A percentile compares a stretch with the other conserved stretches of the same genome.
phyloP scores from a whole-genome alignment of 2,113 vertebrate species.

The Paralichthys olivaceus region DNA sequence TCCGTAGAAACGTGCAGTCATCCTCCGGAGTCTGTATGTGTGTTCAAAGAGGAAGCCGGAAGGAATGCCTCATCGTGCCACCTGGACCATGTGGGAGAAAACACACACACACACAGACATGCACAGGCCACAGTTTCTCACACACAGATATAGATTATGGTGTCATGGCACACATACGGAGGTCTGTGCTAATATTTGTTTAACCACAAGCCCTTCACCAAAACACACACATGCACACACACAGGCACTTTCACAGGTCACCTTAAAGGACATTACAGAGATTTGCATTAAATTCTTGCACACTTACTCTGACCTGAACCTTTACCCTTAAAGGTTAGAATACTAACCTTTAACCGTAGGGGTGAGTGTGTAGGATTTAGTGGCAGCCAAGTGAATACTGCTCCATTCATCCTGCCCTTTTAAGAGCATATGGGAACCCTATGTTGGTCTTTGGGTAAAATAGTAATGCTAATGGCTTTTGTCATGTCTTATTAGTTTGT shows the following conservation, averaged over 20 bases:
- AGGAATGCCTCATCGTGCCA: constrained; percentile 59
- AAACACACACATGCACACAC: constrained; percentile 19
- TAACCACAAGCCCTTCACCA: constrained; percentile 9
- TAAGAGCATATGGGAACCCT: no score
- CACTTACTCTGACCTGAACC: not conserved
- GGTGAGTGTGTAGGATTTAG: no score
- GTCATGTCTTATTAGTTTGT: no score
- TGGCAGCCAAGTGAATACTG: no score
- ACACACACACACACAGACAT: not conserved
- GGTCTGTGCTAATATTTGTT: not conserved
- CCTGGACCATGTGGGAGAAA: constrained; percentile 61
- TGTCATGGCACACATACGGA: constrained; percentile 45
- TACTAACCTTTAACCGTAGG: no score
- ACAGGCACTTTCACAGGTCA: not conserved
- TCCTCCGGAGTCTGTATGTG: constrained; percentile 46
- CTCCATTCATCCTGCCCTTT: no score
- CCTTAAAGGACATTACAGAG: not conserved
- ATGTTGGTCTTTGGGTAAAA: no score
- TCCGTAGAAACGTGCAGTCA: constrained; percentile 76
- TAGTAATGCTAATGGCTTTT: no score
- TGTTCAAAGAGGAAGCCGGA: constrained; percentile 47
- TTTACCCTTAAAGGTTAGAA: not conserved
- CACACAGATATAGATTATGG: constrained; percentile 30
- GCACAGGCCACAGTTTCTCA: constrained; percentile 25
- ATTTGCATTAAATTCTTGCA: not conserved